Conservation (phyloP, 2,113 vertebrate species). For the Azemiops feae region DNA sequence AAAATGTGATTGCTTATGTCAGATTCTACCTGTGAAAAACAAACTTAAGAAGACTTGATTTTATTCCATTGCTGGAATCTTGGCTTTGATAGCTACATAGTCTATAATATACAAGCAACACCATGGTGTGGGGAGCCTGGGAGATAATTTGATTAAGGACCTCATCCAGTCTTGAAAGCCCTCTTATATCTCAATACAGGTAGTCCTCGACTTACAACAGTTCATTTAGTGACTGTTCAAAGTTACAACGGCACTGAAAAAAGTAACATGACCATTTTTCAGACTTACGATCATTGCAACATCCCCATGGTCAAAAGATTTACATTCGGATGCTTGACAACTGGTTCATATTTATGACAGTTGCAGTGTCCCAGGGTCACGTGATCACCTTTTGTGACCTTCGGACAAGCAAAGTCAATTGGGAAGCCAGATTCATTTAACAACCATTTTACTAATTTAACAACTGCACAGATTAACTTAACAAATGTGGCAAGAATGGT, state of each 20-base stretch:
- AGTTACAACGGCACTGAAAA: background rate
- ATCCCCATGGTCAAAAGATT: no score
- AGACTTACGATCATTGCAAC: background rate
- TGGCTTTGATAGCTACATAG: background rate
- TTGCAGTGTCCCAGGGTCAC: background rate
- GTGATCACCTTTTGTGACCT: background rate
- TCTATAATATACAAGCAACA: background rate
- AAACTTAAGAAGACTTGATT: background rate
- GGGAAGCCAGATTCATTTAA: background rate
- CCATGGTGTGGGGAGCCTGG: background rate
- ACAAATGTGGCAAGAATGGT: background rate
- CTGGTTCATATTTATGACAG: no score
- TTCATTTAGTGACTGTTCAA: background rate
- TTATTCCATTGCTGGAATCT: background rate
- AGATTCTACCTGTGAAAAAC: background rate
- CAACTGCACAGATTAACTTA: background rate
- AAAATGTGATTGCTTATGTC: background rate
- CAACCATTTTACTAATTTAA: background rate
- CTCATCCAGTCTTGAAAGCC: background rate
- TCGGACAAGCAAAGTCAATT: background rate
- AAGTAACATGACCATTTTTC: background rate
- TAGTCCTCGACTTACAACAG: background rate
- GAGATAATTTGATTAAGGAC: background rate
- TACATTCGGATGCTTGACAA: no score
- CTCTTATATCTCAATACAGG: background rate